Conservation (phyloP, 2,888 invertebrate species). For the Zele albiditarsus region DNA sequence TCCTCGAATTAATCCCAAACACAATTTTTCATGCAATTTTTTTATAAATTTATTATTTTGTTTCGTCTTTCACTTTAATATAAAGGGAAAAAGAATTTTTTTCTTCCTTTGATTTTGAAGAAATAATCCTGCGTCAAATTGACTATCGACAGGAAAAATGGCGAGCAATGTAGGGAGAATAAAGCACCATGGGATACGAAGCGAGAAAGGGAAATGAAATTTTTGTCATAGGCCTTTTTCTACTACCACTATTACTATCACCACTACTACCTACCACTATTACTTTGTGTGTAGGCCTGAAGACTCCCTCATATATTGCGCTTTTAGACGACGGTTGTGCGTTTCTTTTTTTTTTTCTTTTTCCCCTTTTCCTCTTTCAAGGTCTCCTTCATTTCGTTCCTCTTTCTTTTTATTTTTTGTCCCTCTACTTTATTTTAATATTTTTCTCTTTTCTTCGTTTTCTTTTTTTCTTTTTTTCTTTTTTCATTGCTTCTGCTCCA, state of each 20-base stretch:
- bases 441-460: neutral
- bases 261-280: neutral
- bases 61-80: neutral
- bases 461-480: constrained; percentile 22
- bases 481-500: constrained; percentile 38
- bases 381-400: neutral
- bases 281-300: constrained; percentile 2
- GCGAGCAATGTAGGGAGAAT: constrained; percentile 46
- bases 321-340: constrained; percentile 46
- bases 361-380: constrained; percentile 7
- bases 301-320: constrained; percentile 52
- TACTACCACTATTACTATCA: neutral
- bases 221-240: constrained; percentile 53
- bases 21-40: neutral
- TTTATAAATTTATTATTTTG: constrained; percentile 8
- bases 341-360: constrained; percentile 35
- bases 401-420: neutral
- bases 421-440: neutral
- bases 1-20: neutral
- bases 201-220: constrained; percentile 64
- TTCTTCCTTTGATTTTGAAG: constrained; percentile 22
- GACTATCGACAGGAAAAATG: constrained; percentile 53
- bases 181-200: constrained; percentile 49
- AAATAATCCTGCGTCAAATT: constrained; percentile 55
- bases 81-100: neutral